Evolutionary conservation across 1,140 invertebrate species (phyloP), one percentile per base, ranked within the genome.

Genomic region (Camponotus vicinus): DNA sequence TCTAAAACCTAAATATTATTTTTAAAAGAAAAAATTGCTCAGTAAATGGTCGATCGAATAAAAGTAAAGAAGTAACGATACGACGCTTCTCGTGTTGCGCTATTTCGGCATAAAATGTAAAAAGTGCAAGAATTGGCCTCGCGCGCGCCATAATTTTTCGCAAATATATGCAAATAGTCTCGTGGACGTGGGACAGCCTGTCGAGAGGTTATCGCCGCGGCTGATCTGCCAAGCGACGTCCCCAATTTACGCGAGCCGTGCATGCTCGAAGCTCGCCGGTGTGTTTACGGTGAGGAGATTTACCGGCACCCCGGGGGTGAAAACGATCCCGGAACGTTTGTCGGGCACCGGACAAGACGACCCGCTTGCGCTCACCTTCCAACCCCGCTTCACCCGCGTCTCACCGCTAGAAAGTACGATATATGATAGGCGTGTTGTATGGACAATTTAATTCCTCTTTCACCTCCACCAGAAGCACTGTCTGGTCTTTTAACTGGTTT

Each of bases 171-270:
- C 77, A 86, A 90, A 90, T 80, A 87, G 77, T 57, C 18, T 57
- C 37, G 69, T 21, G 82, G 52, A 89, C 80, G 59, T 37, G 66
- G 86, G 61, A 92, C 89, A 92, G 89, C 92, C 92, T 85, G 90
- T 91, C 92, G 91, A 87, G 88, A 88, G 92, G 90, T 91, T 93
- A 92, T 93, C 92, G 88, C 45, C 49, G 75, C 76, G 52, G 87
- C 86, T 89, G 91, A 88, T 93, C 92, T 88, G 84, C 79, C 75
- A 77, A 67, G 71, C 76, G 85, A 76, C 89, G 82, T 88, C 78
- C 92, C 83, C 91, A 93, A 93, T 93, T 93, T 92, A 92, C 92
- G 84, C 88, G 92, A 69, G 84, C 57, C 49, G 79, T 55, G 80
- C 66, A 55, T 45, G 84, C 79, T 71, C 75, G 59, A 78, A 82